Evolutionary conservation across 2,888 invertebrate species (phyloP).

Genomic region (Heteromurus nitidus): DNA sequence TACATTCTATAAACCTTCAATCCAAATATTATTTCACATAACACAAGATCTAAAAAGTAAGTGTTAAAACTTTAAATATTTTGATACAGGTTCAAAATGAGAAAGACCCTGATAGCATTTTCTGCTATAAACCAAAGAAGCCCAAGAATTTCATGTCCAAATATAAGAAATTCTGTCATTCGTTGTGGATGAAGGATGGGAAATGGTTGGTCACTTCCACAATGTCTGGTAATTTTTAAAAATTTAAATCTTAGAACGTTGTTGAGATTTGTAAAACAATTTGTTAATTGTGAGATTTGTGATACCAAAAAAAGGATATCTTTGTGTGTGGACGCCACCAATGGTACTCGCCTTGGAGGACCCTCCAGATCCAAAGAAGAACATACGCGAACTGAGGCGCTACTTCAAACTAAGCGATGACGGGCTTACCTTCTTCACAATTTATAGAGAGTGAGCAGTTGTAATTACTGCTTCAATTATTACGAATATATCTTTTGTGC

Average conservation of each 20-base stretch:
- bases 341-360: slow-evolving; percentile 63
- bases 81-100: slow-evolving; percentile 9
- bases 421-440: slow-evolving; percentile 65
- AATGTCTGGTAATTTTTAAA: slow-evolving; percentile 61
- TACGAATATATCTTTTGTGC: neutral
- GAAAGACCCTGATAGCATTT: slow-evolving; percentile 31
- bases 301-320: slow-evolving; percentile 4
- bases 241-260: neutral
- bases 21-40: neutral
- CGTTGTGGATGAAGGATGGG: slow-evolving; percentile 68
- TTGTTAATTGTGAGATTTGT: neutral
- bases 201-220: slow-evolving; percentile 68
- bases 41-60: neutral
- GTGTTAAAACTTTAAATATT: neutral
- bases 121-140: slow-evolving; percentile 63
- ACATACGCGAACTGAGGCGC: slow-evolving; percentile 67
- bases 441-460: slow-evolving; percentile 63
- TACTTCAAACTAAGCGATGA: slow-evolving; percentile 66
- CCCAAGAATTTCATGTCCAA: slow-evolving; percentile 52
- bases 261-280: neutral
- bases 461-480: neutral
- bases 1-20: slow-evolving; percentile 14
- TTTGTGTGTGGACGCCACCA: slow-evolving; percentile 67
- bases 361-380: slow-evolving; percentile 66
- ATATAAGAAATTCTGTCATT: slow-evolving; percentile 64